Base-by-base conservation (phyloP, 2,113 vertebrate species). In the Leptobrachium leishanense region DNA sequence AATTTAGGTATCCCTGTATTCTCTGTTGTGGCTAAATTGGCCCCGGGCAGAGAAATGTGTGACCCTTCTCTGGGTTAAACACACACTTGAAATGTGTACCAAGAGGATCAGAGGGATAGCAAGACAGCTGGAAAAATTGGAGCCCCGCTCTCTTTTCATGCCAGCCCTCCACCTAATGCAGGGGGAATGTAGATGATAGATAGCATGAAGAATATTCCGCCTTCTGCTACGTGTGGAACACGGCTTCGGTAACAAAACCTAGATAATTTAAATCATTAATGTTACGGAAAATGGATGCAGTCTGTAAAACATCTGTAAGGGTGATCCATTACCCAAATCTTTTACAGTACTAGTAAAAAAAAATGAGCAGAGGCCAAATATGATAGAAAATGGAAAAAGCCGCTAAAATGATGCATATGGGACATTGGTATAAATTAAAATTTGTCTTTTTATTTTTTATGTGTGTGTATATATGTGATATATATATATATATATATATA, bases 61-160 rank as follows among this genome's bases (percentile, higher is more conserved):
- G n/a, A 72, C 44, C 40, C 77, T 40, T 54, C 9, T 55, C 39
- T 85, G 84, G 82, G 85, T 84, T 85, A 41, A 86, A 83, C 81
- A 84, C 76, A 86, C 84, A 84, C 85, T 87, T 87, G 88, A 89
- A 91, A 90, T 88, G 82, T 86, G 84, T 86, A 86, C 88, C 66
- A 43, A 88, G 8, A 90, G 88, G 87, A 90, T 92, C 90, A 92
- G 85, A 92, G 85, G 86, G 83, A 85, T 46, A 85, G 85, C 86
- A 85, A 88, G 87, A 91, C 90, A 91, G 90, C 90, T 93, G 91
- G 89, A 91, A 92, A 90, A 90, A 87, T 88, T 89, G 88, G 88
- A 90, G 87, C 90, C 43, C 66, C 78, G 82, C 84, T 87, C 89
- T 83, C 2, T 42, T 84, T 89, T 90, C 81, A 81, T 87, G 89